Percentiles rank a stretch among this genome's conserved stretches.
phyloP scores from a whole-genome alignment of 2,113 vertebrate genomes.

The Cryptomyrus ogoouensis region DNA sequence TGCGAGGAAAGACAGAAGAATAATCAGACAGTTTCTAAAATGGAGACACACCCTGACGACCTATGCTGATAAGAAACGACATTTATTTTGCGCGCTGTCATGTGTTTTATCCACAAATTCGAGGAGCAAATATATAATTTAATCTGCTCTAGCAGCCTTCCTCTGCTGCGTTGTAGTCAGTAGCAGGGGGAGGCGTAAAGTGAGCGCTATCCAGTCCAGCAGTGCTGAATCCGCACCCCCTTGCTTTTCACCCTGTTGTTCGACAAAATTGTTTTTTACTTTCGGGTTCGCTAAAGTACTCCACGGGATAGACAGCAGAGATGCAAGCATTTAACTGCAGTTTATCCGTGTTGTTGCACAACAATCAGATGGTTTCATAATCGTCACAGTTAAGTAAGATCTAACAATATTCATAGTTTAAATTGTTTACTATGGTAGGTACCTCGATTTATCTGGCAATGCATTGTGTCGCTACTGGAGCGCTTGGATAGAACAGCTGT shows the following conservation, averaged over 20 bases:
- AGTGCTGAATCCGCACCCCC: slow-evolving; percentile 63
- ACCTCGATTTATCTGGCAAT: not conserved
- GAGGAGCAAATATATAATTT: slow-evolving; percentile 28
- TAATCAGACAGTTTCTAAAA: slow-evolving; percentile 33
- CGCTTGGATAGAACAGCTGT: not conserved
- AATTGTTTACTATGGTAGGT: not conserved
- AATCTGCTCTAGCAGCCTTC: slow-evolving; percentile 34
- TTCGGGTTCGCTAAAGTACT: not conserved
- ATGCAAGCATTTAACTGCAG: not conserved
- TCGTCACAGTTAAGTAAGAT: not conserved
- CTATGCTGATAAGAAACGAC: slow-evolving; percentile 31
- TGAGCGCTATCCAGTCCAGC: slow-evolving; percentile 62
- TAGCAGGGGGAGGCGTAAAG: slow-evolving; percentile 38
- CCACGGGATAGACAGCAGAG: not conserved
- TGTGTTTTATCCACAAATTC: slow-evolving; percentile 36
- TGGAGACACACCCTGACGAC: slow-evolving; percentile 34
- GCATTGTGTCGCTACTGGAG: not conserved
- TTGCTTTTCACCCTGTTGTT: not conserved
- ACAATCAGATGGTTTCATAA: not conserved
- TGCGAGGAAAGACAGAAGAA: slow-evolving; percentile 45
- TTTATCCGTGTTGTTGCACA: not conserved
- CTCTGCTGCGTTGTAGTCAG: not conserved
- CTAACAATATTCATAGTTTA: not conserved
- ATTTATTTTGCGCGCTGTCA: slow-evolving; percentile 34
- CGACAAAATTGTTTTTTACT: not conserved